Evolutionary conservation across 30 jellyfish, hydroid and myxozoan species (phyloP), one percentile per base, ranked within the genome.

Genomic region (Aurelia sp.): DNA sequence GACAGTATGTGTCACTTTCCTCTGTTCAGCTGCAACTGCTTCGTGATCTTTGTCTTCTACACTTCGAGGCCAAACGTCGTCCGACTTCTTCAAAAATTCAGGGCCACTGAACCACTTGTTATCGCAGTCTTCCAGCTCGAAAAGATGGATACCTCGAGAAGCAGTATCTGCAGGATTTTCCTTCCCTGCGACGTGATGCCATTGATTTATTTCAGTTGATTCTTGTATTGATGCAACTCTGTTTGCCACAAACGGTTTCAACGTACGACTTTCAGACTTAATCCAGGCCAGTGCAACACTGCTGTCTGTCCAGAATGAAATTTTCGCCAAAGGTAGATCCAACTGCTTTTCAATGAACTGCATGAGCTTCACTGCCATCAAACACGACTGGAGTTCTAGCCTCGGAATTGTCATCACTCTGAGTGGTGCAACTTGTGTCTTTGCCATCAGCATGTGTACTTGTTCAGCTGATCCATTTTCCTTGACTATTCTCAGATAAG

Each of bases 161-260:
- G 85, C 85, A 15, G 44, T 9, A 59, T 86, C 96, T 38, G 90
- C 90, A 44, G 81, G 83, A 47, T 76, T 74, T 47, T 55, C 78
- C 38, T 86, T 86, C 33, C 89, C 84, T 13, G 91, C 70, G 58
- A 74, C 76, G 38, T 86, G 87, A 17, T 68, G 72, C 96, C 96
- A 86, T 51, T 85, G 79, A n/a, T 16, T 22, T 53, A 61, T 61
- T 35, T 47, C 57, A 17, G 93, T 68, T 19, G 27, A 31, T 50
- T 53, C 73, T 61, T 85, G 94, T 47, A 72, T 72, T 50, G 57
- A 61, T 63, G 82, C 83, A 58, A 85, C 78, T 61, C 94, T 58
- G 72, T 72, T 72, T 17, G 90, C 89, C 72, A 85, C 83, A 83
- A 73, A 85, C 55, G 90, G 74, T 63, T 85, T 85, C 40, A 57